Evolutionary conservation across 2,888 invertebrate species (phyloP), one percentile per base, ranked within the genome.

Genomic region (Acleris emargana): DNA sequence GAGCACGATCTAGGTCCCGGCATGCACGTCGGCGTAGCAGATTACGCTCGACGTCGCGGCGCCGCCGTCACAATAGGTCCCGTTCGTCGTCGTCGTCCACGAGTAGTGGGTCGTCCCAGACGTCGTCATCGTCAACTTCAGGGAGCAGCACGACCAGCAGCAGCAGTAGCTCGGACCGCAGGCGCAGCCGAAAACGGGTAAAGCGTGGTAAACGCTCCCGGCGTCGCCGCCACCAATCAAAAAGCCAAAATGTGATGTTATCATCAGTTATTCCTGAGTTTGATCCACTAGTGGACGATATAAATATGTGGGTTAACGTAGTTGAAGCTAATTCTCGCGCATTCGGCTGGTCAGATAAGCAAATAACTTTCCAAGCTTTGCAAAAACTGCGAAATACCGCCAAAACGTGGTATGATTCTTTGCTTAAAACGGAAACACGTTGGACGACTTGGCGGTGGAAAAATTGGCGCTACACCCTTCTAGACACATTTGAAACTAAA

Each of bases 381-480:
- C 73, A 73, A 68, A 75, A 75, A 58, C 70, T 73, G 49, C 64
- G 69, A 7, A 71, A 69, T 57, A 71, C 72, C 1, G 70, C 73
- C 2, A 72, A 74, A 70, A 73, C 73, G 1, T 76, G 76, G 73
- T 68, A 59, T 13, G 69, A 73, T 61, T 71, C 71, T 1, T 57
- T 72, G 1, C 69, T 69, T 58, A 71, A 71, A 67, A 72, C 66
- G 50, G 63, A 72, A 61, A 76, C 73, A 2, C 47, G 18, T 16
- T 76, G 76, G 74, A 72, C 73, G n/a, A 59, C 64, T 11, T 74
- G 74, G 74, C 59, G 58, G 18, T 76, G 74, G 76, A 71, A 66
- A 42, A 52, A 73, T 3, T 76, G 76, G 76, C 73, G 76, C 5
- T 57, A 68, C 51, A 67, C 32, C 7, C 66, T 74, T 13, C 67